These are phyloP conservation scores for Cyprinella venusta DNA, from an alignment of 2,797 vertebrate species.

Conservation along the genomic window DNA sequence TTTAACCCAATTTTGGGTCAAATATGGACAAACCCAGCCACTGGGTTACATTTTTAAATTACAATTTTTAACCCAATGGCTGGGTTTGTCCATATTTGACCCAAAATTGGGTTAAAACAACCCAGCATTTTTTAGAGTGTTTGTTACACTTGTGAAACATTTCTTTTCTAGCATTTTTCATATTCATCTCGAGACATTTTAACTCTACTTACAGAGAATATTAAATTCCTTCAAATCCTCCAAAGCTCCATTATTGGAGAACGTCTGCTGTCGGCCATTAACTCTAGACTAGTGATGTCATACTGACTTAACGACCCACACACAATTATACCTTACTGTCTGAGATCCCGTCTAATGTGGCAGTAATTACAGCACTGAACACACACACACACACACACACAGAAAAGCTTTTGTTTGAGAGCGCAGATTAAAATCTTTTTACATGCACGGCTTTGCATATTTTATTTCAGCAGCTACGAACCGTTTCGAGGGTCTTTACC, in stretches of 20 bases:
- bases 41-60: no score
- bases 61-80: no score
- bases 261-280: background rate
- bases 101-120: no score
- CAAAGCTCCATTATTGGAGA: slow-evolving; percentile 17
- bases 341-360: slow-evolving; percentile 57
- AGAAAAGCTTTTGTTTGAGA: slow-evolving; percentile 30
- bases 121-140: no score
- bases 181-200: background rate
- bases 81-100: no score
- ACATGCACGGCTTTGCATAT: slow-evolving; percentile 32
- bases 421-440: slow-evolving; percentile 41
- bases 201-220: background rate
- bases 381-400: slow-evolving; percentile 34
- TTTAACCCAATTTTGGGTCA: no score
- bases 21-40: no score
- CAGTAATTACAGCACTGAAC: slow-evolving; percentile 67
- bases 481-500: background rate
- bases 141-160: background rate
- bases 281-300: background rate
- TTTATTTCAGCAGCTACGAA: slow-evolving; percentile 23
- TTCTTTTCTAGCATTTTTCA: background rate
- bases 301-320: slow-evolving; percentile 41
- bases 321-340: slow-evolving; percentile 35
- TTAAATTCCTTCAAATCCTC: slow-evolving; percentile 10